These are phyloP conservation scores for Sciurus vulgaris DNA, from an alignment of 2,797 vertebrate genomes.

Conservation along the genomic window DNA sequence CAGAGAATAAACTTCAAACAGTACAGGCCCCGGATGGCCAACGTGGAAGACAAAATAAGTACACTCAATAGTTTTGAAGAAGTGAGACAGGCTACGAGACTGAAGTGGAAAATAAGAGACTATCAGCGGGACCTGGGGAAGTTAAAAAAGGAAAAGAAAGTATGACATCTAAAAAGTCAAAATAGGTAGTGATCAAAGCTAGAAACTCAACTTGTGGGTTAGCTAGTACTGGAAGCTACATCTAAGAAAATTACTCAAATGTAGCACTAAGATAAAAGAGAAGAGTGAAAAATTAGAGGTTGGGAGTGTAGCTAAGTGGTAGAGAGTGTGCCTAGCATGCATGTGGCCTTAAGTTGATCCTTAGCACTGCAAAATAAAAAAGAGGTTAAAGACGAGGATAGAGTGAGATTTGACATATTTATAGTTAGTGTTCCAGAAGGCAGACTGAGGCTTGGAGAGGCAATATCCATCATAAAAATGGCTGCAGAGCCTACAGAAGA, in stretches of 20 bases:
- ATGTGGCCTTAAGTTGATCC: neutral
- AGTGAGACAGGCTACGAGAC: neutral
- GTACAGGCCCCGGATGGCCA: neutral
- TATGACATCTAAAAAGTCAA: constrained; percentile 6
- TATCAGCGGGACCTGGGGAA: neutral
- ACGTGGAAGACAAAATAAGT: neutral
- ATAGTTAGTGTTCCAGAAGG: neutral
- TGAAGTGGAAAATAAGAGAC: neutral
- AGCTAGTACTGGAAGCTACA: neutral
- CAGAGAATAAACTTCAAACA: neutral
- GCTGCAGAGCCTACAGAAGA: neutral
- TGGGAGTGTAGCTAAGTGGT: neutral
- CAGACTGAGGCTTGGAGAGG: neutral
- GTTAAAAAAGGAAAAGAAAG: neutral
- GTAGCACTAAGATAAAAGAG: neutral
- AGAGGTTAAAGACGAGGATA: neutral
- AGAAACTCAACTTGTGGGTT: neutral
- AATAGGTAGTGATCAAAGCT: constrained; percentile 13
- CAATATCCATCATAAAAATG: neutral
- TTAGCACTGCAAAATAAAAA: too few relatives aligned
- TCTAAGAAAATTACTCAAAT: neutral
- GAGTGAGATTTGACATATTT: neutral
- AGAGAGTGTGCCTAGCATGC: too few relatives aligned
- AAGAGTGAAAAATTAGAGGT: neutral
- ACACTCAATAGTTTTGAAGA: neutral